Conservation (phyloP, 2,113 vertebrate species). For the Trematomus loennbergii region DNA sequence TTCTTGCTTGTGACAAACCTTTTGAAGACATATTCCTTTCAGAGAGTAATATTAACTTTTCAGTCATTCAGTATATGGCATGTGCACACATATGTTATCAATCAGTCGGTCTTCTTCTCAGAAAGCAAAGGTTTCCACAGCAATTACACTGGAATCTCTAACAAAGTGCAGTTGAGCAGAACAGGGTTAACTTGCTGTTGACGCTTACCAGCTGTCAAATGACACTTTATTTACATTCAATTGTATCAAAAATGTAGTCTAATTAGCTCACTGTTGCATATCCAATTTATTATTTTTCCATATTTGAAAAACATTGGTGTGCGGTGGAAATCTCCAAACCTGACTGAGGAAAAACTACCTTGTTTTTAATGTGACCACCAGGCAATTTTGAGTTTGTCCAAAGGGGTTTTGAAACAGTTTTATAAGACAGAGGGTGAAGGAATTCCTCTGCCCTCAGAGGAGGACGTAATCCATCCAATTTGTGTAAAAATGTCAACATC, state of each 20-base stretch:
- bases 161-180: slow-evolving; percentile 58
- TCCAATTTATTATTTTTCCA: neutral
- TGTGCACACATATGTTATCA: slow-evolving; percentile 57
- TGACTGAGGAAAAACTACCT: neutral
- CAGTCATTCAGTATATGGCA: neutral
- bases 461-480: slow-evolving; percentile 31
- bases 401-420: slow-evolving; percentile 35
- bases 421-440: slow-evolving; percentile 32
- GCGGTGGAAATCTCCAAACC: neutral
- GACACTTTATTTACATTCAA: slow-evolving; percentile 7
- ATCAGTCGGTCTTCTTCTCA: slow-evolving; percentile 44
- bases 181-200: slow-evolving; percentile 40
- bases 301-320: neutral
- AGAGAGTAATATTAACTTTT: neutral
- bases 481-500: slow-evolving; percentile 36
- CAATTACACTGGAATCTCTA: slow-evolving; percentile 66
- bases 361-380: slow-evolving; percentile 18
- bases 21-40: slow-evolving; percentile 5
- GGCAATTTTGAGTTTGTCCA: slow-evolving; percentile 22
- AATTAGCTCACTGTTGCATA: slow-evolving; percentile 9
- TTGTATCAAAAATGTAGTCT: neutral
- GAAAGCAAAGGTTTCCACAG: slow-evolving; percentile 47
- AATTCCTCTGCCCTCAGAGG: slow-evolving; percentile 26
- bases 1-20: neutral
- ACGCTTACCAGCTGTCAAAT: slow-evolving; percentile 38